These are phyloP conservation scores for Lepus europaeus DNA, from an alignment of 2,113 vertebrate species.

Conservation along the genomic window DNA sequence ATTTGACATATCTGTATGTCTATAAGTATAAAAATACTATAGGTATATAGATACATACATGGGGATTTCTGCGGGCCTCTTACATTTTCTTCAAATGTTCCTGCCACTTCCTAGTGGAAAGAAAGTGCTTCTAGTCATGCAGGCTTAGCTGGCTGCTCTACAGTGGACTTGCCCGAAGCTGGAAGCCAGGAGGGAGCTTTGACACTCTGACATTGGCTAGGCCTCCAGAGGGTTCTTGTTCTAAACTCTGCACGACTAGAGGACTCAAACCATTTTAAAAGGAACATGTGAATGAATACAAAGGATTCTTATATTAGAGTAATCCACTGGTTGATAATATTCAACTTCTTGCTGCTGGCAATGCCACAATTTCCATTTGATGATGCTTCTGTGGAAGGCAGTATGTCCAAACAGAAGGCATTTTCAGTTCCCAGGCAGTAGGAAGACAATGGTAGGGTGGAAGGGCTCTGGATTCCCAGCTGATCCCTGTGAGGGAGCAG, in stretches of 20 bases:
- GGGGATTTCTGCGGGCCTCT: conserved; percentile 53
- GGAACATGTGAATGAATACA: conserved; percentile 69
- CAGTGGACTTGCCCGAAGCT: conserved; percentile 80
- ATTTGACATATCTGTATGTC: conserved; percentile 76
- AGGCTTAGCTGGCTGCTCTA: conserved; percentile 84
- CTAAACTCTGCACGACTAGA: conserved; percentile 74
- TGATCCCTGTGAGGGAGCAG: background rate
- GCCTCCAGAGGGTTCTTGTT: conserved; percentile 79
- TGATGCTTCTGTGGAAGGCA: conserved; percentile 62
- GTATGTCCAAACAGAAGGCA: conserved; percentile 26
- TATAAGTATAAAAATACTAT: conserved; percentile 79
- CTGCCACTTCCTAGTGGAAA: conserved; percentile 80
- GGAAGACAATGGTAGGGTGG: conserved; percentile 24
- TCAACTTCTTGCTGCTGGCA: conserved; percentile 64
- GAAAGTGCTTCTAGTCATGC: conserved; percentile 76
- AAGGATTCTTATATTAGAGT: conserved; percentile 74
- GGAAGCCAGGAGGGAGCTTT: conserved; percentile 57
- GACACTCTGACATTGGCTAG: conserved; percentile 56
- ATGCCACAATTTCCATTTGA: conserved; percentile 48
- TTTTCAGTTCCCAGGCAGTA: background rate
- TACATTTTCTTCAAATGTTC: conserved; percentile 77
- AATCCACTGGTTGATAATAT: conserved; percentile 37
- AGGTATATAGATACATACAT: conserved; percentile 74
- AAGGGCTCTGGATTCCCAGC: conserved; percentile 17
- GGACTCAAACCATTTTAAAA: conserved; percentile 66